Evolutionary conservation across 2,888 invertebrate species (phyloP), one percentile per base, ranked within the genome.

Genomic region (Elgonia sp.): DNA sequence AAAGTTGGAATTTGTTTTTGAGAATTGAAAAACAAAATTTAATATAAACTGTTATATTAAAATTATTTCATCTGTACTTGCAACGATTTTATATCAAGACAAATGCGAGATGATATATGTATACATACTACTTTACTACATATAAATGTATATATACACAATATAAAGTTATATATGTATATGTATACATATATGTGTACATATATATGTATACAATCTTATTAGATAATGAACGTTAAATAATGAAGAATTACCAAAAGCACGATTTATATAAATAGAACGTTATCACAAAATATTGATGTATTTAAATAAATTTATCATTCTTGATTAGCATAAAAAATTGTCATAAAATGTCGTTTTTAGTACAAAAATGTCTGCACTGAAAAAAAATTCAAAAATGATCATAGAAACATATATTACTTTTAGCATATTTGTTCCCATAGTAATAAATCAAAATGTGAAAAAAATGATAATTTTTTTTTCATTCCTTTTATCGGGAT

Each of bases 281-380:
- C 39, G 20, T 77, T 70, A 76, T 84, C 72, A 76, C 72, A 70
- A 62, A 81, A 75, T 60, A 75, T 75, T 75, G 46, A 73, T 40
- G 42, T 75, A 73, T 65, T n/a, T 63, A 75, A 83, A 67, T 60
- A 83, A 83, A 83, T 83, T 83, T n/a, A 72, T 75, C 60, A 81
- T 16, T 42, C 21, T 75, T 16, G 14, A 55, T 81, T 62, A 63
- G 83, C 83, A 53, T 76, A 84, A 76, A 63, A 62, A 76, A 76
- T 83, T 9, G 46, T 60, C 75, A 72, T 72, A 70, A 79, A 81
- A 76, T 39, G 67, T 83, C 6, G 20, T 75, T 80, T 76, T 69
- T 50, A 53, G 69, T 76, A 84, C 63, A 84, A 84, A 83, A 75
- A 10, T 29, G 29, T 40, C 67, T 69, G 76, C 69, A 84, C 67